Base-by-base conservation (phyloP, 2,888 invertebrate species). In the Athalia cordata region DNA sequence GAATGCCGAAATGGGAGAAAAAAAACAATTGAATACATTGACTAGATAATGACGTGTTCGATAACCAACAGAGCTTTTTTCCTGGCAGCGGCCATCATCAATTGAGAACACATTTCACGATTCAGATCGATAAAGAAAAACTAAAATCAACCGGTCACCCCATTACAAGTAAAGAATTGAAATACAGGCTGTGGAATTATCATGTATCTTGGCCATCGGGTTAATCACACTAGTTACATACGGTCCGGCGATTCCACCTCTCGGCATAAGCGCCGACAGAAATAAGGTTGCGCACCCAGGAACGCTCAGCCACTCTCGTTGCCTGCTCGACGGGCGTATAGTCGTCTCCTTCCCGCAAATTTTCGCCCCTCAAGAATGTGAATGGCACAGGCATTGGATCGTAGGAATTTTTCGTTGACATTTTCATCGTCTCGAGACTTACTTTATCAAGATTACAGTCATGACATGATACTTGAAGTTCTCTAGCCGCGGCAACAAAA, bases 181-280 rank as follows among this genome's bases (percentile, higher is more conserved):
- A 7, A 52, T 52, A 52, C 52, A 52, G 3, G 52, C 52, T 52
- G 8, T 52, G 52, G 52, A 11, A 52, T 52, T 9, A 52, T 52
- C 52, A 29, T 29, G 47, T 72, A 55, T 57, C 49, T 80, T 79
- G 81, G 85, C 83, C 87, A 85, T 84, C 85, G 83, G 84, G 84
- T 85, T 85, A 83, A 80, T 85, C 86, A 87, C 86, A 87, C 86
- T 86, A 84, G 83, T 87, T 89, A 90, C 90, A 90, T 90, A 90
- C 90, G 89, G 88, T 88, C 87, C 87, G 87, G 87, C 85, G 89
- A 89, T 89, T 86, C 87, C 88, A 89, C 84, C 86, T 87, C 87
- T 87, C 85, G 86, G 86, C 84, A 86, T 87, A 85, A 86, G 83
- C 86, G 85, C 86, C 81, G 84, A 88, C 85, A 87, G 89, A 87